phyloP scores from a whole-genome alignment of 2,113 vertebrate genomes.

The Serinus canaria region DNA sequence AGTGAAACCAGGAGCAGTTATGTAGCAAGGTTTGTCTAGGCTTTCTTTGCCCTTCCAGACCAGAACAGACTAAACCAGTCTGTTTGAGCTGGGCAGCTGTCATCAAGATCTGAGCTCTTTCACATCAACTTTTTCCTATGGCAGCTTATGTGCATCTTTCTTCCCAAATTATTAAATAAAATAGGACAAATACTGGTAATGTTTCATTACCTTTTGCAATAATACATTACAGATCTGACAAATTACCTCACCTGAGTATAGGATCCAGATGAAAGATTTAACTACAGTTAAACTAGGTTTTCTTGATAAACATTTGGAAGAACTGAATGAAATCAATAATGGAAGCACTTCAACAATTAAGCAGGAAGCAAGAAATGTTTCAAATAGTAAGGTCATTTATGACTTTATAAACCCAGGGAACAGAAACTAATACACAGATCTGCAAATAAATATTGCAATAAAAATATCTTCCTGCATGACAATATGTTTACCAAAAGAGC shows the following conservation, averaged over 20 bases:
- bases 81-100: not conserved
- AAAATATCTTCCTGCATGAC: not conserved
- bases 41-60: not conserved
- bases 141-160: not conserved
- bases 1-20: not conserved
- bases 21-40: not conserved
- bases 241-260: not conserved
- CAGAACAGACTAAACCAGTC: not conserved
- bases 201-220: not conserved
- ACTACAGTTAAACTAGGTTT: not conserved
- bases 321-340: not conserved
- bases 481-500: not conserved
- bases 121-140: rapidly evolving
- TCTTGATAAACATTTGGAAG: not conserved
- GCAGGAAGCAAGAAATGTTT: not conserved
- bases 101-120: not conserved
- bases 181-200: not conserved
- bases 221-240: not conserved
- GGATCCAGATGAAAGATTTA: not conserved
- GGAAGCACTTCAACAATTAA: not conserved
- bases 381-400: not conserved
- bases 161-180: not conserved
- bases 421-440: not conserved
- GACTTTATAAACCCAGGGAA: not conserved
- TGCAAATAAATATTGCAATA: not conserved